Base-by-base conservation (phyloP, 2,888 invertebrate genomes). In the Heliconius hortense region DNA sequence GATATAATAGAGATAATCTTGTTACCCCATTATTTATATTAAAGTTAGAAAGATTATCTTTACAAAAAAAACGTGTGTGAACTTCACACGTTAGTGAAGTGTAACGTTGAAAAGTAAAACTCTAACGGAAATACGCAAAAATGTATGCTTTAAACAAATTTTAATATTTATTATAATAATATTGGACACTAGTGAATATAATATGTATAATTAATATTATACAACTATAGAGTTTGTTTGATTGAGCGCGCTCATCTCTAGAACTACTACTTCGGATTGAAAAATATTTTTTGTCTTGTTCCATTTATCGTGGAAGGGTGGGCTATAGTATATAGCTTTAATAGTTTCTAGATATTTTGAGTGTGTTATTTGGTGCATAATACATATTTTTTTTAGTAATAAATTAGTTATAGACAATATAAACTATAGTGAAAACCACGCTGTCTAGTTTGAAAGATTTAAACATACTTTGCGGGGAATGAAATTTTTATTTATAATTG, bases 91-190 rank as follows among this genome's bases (percentile, higher is more conserved):
- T 31, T 28, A 39, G 64, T 39, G n/a, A 64, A 64, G 31, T 18
- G 53, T 68, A 48, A 31, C 31, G 68, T 24, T 69, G 68, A 69
- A 48, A 69, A 69, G 48, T 69, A 53, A 53, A 69, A 31, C 68
- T n/a, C 28, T 28, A 69, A 31, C 68, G 68, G 68, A 69, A 69
- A 53, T 31, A 69, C 68, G 31, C 53, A 53, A 31, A 56, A 48
- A 69, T 39, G n/a, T 1, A 11, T n/a, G 64, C 24, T 35, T 64
- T n/a, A 39, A 39, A 64, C n/a, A 35, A 35, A 64, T 39, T 39
- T n/a, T 35, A 11, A 39, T 39, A 64, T 64, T 24, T n/a, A 1
- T 64, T n/a, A 64, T 64, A 13, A 24, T 64, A 39, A 35, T n/a
- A 2, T 31, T 62, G 7, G 24, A 63, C 31, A 62, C 2, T 5